A percentile compares a stretch with the other conserved stretches of the same genome.
These are phyloP conservation scores for Lampris incognitus DNA, from an alignment of 2,113 vertebrate genomes.

Conservation along the genomic window DNA sequence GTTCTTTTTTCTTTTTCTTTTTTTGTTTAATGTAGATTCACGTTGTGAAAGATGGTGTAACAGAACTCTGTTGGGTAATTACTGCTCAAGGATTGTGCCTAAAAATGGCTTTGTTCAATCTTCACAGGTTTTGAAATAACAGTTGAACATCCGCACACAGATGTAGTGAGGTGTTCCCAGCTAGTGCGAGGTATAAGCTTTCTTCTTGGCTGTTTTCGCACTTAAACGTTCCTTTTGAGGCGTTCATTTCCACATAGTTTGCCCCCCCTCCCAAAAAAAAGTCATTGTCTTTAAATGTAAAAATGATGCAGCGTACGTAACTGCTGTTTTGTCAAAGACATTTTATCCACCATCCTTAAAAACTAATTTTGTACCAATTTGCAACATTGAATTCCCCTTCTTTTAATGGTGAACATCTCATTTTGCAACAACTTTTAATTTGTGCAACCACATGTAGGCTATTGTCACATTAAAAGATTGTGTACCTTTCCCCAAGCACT, in stretches of 20 bases:
- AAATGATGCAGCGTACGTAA: too few relatives aligned
- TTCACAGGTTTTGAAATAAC: conserved; percentile 99
- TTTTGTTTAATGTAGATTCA: too few relatives aligned
- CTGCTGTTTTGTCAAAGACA: too few relatives aligned
- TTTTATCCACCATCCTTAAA: too few relatives aligned
- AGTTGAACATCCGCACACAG: conserved; percentile 99
- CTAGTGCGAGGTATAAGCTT: conserved; percentile 95
- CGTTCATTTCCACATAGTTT: background rate
- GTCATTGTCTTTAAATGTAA: too few relatives aligned
- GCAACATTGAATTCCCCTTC: background rate
- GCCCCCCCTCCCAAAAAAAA: too few relatives aligned
- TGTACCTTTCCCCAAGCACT: background rate
- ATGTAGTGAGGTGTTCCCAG: conserved; percentile 99
- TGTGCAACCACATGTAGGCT: background rate
- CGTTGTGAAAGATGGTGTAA: too few relatives aligned
- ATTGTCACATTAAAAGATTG: background rate
- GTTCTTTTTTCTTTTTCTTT: too few relatives aligned
- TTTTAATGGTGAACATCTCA: background rate
- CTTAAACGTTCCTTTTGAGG: background rate
- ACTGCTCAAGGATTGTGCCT: background rate
- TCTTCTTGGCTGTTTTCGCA: conserved; percentile 1
- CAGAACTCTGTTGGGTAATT: background rate
- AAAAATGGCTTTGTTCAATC: background rate
- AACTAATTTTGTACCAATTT: too few relatives aligned
- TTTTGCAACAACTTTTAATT: conserved; percentile 12